These are phyloP conservation scores for Cetonia aurata DNA, from an alignment of 2,888 invertebrate species.

Conservation along the genomic window DNA sequence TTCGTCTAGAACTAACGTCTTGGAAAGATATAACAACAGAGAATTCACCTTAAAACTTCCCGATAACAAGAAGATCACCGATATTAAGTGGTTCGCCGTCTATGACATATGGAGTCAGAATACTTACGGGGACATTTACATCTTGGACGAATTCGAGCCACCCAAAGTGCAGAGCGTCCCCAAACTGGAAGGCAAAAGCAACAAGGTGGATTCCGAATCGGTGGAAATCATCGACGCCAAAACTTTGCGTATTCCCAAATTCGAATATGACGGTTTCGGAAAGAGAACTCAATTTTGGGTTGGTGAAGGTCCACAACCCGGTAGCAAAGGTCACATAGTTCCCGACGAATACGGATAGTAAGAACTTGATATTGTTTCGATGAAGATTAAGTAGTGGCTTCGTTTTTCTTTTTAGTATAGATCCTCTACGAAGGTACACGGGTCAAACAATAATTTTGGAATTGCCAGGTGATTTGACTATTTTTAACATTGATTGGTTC, in stretches of 20 bases:
- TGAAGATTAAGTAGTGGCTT: background rate
- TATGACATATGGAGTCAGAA: slow-evolving; percentile 90
- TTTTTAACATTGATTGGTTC: slow-evolving; percentile 88
- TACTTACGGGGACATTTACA: slow-evolving; percentile 89
- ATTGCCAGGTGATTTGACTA: slow-evolving; percentile 85
- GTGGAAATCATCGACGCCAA: slow-evolving; percentile 85
- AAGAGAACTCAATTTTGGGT: slow-evolving; percentile 88
- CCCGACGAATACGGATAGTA: slow-evolving; percentile 95
- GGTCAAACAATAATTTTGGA: slow-evolving; percentile 80
- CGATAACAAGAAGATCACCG: slow-evolving; percentile 87
- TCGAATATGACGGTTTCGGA: slow-evolving; percentile 83
- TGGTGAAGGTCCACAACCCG: slow-evolving; percentile 90
- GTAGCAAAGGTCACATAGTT: slow-evolving; percentile 82
- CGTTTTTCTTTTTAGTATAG: slow-evolving; percentile 72
- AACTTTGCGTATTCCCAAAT: slow-evolving; percentile 81
- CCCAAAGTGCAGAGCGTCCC: slow-evolving; percentile 73
- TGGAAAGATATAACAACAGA: slow-evolving; percentile 87
- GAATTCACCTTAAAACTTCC: slow-evolving; percentile 86
- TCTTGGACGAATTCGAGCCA: slow-evolving; percentile 91
- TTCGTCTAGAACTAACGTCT: slow-evolving; percentile 80
- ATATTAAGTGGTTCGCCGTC: slow-evolving; percentile 90
- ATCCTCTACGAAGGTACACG: slow-evolving; percentile 79
- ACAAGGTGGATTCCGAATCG: slow-evolving; percentile 71
- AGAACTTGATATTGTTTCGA: slow-evolving; percentile 54
- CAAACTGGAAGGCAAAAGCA: slow-evolving; percentile 49